Evolutionary conservation across 1,140 invertebrate genomes (phyloP).

Genomic region (Heterodera schachtii): DNA sequence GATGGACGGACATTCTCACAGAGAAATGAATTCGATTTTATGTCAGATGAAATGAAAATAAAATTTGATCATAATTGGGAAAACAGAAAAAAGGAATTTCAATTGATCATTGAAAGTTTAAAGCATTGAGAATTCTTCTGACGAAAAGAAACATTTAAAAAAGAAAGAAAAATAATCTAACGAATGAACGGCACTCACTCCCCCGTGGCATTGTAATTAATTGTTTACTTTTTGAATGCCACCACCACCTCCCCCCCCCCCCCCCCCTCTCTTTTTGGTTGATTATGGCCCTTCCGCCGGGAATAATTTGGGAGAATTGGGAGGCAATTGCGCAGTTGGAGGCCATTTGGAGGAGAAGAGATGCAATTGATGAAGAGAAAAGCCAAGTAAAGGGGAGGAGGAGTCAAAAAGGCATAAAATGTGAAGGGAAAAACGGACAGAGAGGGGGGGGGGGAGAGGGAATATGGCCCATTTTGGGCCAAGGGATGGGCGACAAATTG

Average conservation of each 20-base stretch:
- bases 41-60: no score
- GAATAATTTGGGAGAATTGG: background rate
- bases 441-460: no score
- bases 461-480: background rate
- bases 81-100: no score
- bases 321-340: background rate
- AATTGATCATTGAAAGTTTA: no score
- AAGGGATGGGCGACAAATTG: background rate
- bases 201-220: background rate
- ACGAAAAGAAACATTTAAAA: no score
- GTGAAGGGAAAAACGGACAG: background rate
- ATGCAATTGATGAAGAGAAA: background rate
- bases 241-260: background rate
- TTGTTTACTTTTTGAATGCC: background rate
- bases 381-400: background rate
- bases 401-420: background rate
- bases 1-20: no score
- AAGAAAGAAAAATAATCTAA: no score
- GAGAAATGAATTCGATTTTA: no score
- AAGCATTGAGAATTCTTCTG: no score
- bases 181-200: no score
- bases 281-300: background rate
- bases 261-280: background rate
- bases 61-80: no score
- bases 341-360: background rate